Conservation (phyloP, 2,797 vertebrate species). For the Antrozous pallidus region DNA sequence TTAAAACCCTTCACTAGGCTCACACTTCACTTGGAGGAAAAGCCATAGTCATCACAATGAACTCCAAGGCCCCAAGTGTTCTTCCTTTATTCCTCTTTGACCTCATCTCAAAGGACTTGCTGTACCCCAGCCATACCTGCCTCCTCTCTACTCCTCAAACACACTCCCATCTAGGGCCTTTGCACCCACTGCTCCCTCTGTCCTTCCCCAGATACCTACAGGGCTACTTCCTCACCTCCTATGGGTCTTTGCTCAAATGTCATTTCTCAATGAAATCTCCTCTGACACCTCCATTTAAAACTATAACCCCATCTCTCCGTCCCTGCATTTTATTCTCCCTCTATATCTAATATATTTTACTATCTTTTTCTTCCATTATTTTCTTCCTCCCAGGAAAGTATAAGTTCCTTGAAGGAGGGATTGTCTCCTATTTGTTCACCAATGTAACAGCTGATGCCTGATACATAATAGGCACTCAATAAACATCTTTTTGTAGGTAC, state of each 20-base stretch:
- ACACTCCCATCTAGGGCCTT: not conserved
- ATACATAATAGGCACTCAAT: not conserved
- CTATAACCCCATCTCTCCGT: not conserved
- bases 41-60: not conserved
- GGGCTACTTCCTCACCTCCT: not conserved
- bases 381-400: not conserved
- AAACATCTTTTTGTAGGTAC: not conserved
- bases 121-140: not conserved
- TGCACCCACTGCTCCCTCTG: not conserved
- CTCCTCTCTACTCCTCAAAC: not conserved
- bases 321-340: not conserved
- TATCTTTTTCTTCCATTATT: not conserved
- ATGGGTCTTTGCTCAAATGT: not conserved
- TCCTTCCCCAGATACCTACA: not conserved
- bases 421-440: not conserved
- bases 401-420: not conserved
- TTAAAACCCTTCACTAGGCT: not conserved
- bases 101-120: not conserved
- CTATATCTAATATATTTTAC: not conserved
- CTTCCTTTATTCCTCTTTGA: not conserved
- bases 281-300: not conserved
- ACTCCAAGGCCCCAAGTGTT: not conserved
- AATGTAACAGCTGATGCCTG: not conserved
- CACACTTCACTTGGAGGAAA: not conserved
- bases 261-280: not conserved